A percentile compares a stretch with the other conserved stretches of the same genome.
phyloP scores from a whole-genome alignment of 2,113 vertebrate species.

The Takifugu bimaculatus region DNA sequence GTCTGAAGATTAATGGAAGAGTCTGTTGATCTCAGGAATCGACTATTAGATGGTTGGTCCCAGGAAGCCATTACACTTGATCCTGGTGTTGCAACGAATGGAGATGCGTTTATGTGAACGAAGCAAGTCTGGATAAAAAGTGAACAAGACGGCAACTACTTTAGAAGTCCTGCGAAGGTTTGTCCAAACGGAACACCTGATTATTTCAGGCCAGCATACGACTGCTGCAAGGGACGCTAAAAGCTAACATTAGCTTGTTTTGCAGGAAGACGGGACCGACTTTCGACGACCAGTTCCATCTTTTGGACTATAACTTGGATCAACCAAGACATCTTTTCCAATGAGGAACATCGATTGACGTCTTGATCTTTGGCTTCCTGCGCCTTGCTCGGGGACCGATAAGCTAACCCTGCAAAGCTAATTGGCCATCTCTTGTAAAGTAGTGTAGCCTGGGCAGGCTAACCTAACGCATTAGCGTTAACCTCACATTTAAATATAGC shows the following conservation, averaged over 20 bases:
- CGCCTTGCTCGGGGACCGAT: constrained; percentile 20
- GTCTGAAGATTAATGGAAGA: constrained; percentile 78
- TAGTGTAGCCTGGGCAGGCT: constrained; percentile 43
- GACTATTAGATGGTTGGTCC: constrained; percentile 58
- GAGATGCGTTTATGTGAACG: constrained; percentile 18
- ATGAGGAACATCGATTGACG: constrained; percentile 12
- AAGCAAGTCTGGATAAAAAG: not conserved
- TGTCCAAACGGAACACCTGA: constrained; percentile 49
- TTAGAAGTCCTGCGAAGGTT: constrained; percentile 32
- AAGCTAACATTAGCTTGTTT: constrained; percentile 49
- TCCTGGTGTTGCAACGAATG: constrained; percentile 35
- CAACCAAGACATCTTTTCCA: not conserved
- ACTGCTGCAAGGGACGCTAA: constrained; percentile 47
- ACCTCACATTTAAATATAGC: constrained; percentile 25
- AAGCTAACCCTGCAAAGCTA: constrained; percentile 44
- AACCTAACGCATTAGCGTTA: constrained; percentile 36
- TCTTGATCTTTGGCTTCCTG: not conserved
- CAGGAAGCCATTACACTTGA: constrained; percentile 42
- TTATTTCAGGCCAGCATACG: constrained; percentile 58
- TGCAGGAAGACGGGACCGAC: constrained; percentile 24
- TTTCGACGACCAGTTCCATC: constrained; percentile 21
- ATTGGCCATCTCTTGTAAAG: constrained; percentile 19
- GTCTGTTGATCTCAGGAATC: constrained; percentile 70
- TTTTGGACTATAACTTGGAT: constrained; percentile 44
- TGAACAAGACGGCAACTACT: constrained; percentile 15